Evolutionary conservation across 2,797 vertebrate genomes (phyloP).

Genomic region (Phataginus tetradactyla): DNA sequence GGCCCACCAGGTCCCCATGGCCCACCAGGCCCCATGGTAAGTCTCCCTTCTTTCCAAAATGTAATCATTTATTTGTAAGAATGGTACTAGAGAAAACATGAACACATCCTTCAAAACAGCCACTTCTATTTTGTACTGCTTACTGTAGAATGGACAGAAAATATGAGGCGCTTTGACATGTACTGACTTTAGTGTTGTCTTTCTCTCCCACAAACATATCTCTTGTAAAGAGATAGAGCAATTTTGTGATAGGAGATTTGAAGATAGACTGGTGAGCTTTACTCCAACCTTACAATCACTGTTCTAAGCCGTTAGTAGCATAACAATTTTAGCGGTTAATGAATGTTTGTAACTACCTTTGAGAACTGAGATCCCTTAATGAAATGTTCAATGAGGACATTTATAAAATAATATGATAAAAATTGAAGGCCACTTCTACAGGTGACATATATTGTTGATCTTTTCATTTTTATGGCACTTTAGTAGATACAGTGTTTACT

Average conservation of each 20-base stretch:
- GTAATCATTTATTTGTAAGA: slow-evolving; percentile 18
- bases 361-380: not conserved
- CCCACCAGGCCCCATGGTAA: slow-evolving; percentile 98
- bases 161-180: not conserved
- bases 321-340: not conserved
- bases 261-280: not conserved
- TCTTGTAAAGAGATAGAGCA: not conserved
- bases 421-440: not conserved
- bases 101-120: not conserved
- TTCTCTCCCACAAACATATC: not conserved
- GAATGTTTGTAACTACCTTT: not conserved
- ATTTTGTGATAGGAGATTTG: not conserved
- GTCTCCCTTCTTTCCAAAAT: slow-evolving; percentile 65
- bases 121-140: not conserved
- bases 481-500: not conserved
- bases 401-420: not conserved
- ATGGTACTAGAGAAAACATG: not conserved
- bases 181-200: not conserved
- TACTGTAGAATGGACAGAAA: not conserved
- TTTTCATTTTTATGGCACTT: not conserved
- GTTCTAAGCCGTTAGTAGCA: not conserved
- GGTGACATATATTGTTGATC: not conserved
- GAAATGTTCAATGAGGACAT: not conserved
- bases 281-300: not conserved
- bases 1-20: slow-evolving; percentile 95